These are phyloP conservation scores for Clepsis dumicolana DNA, from an alignment of 2,888 invertebrate genomes.

Conservation along the genomic window DNA sequence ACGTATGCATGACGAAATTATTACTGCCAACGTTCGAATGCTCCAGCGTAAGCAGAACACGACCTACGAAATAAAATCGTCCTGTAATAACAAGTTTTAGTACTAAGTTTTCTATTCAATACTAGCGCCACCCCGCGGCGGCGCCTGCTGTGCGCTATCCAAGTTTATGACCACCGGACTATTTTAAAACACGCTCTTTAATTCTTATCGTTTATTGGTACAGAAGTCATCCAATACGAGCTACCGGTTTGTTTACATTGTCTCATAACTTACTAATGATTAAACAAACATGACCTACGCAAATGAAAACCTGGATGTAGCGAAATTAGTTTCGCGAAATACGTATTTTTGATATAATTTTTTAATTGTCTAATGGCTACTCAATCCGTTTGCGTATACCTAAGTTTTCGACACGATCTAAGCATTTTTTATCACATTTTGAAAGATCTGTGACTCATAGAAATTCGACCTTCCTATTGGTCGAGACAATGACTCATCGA, in stretches of 20 bases:
- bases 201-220: slow-evolving; percentile 36
- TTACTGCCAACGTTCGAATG: slow-evolving; percentile 12
- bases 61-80: slow-evolving; percentile 17
- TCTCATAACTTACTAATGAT: not conserved
- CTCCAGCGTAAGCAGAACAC: slow-evolving; percentile 25
- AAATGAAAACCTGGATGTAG: not conserved
- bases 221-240: slow-evolving; percentile 1
- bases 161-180: slow-evolving; percentile 18
- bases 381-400: not conserved
- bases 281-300: not conserved
- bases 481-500: not conserved
- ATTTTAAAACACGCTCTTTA: slow-evolving; percentile 29
- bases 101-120: slow-evolving; percentile 35
- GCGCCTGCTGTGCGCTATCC: slow-evolving; percentile 29
- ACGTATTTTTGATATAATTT: not conserved
- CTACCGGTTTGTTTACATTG: slow-evolving; percentile 25
- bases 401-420: too few species aligned
- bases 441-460: not conserved
- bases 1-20: slow-evolving; percentile 38
- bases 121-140: slow-evolving; percentile 30
- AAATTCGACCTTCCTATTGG: not conserved
- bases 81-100: slow-evolving; percentile 13
- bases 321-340: not conserved
- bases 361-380: not conserved
- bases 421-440: not conserved